Base-by-base conservation (phyloP, 2,888 invertebrate genomes). In the Labia minor region DNA sequence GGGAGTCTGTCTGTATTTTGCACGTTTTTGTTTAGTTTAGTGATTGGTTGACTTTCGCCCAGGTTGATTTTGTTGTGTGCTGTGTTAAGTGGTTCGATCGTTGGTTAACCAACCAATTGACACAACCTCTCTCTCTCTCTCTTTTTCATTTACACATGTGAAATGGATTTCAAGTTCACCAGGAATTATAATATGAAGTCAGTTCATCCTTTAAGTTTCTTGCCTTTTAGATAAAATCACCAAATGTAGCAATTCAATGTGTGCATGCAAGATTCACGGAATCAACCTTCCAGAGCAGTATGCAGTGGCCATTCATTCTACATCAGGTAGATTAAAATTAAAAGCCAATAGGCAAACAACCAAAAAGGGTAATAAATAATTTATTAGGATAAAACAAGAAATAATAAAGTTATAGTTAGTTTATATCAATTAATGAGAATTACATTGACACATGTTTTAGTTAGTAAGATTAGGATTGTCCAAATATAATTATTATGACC, bases 91-190 rank as follows among this genome's bases (percentile, higher is more conserved):
- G 49, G 16, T 3, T 16, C 14, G 49, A 49, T 14, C 4, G 26
- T 3, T 8, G 8, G 26, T 26, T n/a, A n/a, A n/a, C n/a, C n/a
- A n/a, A n/a, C n/a, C n/a, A n/a, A n/a, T n/a, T n/a, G n/a, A n/a
- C n/a, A n/a, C 18, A 18, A n/a, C 8, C 14, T 62, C 21, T 62
- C 14, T 21, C 21, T 1, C 1, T 1, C 63, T 20, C 3, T 1
- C 8, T 14, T 11, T n/a, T 20, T 21, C 19, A 16, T 65, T 26
- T 61, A 21, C 49, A 26, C 62, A 61, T 26, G 26, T 61, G 21
- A 65, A 65, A 65, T 62, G 61, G 61, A 49, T 65, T 26, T 61
- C 33, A 62, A 61, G 18, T 18, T 37, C 18, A 14, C 33, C 2
- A 33, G 21, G 49, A 65, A 65, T 3, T 14, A 19, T 4, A 26